Percentiles rank a stretch among this genome's conserved stretches.
Conservation (phyloP, 1,140 invertebrate genomes). For the Anagrus nilaparvatae region DNA sequence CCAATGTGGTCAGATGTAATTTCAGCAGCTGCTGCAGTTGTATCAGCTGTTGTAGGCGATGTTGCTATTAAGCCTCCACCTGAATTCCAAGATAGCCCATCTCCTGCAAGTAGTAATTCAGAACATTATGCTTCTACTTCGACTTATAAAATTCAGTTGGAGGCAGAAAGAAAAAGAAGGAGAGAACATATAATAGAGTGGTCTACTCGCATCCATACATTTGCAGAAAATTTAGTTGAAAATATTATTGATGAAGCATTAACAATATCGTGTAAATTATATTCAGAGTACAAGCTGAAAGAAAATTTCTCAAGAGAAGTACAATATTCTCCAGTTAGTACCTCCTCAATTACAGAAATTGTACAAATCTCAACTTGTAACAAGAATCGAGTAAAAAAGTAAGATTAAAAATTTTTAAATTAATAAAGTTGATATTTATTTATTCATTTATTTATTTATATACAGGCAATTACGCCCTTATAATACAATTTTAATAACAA, state of each 20-base stretch:
- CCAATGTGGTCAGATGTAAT: conserved; percentile 47
- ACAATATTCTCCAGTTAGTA: no score
- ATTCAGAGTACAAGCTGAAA: no score
- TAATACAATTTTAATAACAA: no score
- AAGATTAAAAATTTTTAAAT: no score
- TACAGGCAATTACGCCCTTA: no score
- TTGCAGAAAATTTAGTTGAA: conserved; percentile 30
- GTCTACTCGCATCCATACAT: no score
- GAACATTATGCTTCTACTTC: conserved; percentile 27
- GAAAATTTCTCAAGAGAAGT: no score
- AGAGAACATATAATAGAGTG: conserved; percentile 28
- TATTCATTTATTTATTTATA: no score
- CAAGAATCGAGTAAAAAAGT: no score
- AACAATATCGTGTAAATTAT: conserved; percentile 34
- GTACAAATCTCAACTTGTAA: no score
- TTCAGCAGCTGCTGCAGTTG: conserved; percentile 33
- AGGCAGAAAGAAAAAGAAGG: conserved; percentile 16
- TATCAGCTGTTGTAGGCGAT: conserved; percentile 32
- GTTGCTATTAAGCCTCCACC: conserved; percentile 65
- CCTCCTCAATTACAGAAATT: no score
- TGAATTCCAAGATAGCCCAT: conserved; percentile 62
- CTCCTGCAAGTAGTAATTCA: conserved; percentile 33
- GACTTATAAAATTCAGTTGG: conserved; percentile 7
- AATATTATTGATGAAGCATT: conserved; percentile 34
- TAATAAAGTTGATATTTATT: no score